phyloP scores from a whole-genome alignment of 2,797 vertebrate genomes.

The Mycteria americana region DNA sequence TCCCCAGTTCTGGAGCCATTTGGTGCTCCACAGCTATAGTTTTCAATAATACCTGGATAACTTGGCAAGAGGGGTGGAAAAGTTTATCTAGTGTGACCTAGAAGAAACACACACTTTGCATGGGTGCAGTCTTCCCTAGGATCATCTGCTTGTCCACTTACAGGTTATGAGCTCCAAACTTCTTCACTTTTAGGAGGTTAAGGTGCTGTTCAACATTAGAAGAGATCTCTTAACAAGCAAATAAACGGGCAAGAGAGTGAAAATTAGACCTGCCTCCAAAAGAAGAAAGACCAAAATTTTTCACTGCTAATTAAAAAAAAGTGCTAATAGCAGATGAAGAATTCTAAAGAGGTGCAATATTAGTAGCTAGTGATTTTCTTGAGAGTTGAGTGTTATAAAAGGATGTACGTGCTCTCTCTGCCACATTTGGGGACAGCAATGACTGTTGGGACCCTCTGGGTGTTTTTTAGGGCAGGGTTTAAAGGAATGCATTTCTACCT shows the following conservation, averaged over 20 bases:
- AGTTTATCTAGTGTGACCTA: neutral
- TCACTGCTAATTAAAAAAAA: neutral
- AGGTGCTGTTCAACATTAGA: neutral
- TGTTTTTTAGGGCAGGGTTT: neutral
- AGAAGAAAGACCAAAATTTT: slow-evolving; percentile 15
- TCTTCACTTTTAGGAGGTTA: slow-evolving; percentile 2
- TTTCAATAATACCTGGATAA: neutral
- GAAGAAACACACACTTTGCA: neutral
- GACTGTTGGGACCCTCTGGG: neutral
- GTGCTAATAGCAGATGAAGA: neutral
- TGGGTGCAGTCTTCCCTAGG: neutral
- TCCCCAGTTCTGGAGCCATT: neutral
- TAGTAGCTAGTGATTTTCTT: neutral
- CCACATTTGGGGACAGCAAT: neutral
- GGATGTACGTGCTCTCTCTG: neutral
- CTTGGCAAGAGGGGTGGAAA: neutral
- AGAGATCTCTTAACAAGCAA: neutral
- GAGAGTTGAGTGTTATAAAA: neutral
- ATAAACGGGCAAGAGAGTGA: neutral
- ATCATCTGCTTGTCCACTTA: neutral
- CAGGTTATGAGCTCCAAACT: neutral
- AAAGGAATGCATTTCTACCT: neutral
- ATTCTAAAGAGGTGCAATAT: neutral
- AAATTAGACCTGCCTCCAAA: slow-evolving; percentile 35
- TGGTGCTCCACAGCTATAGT: neutral